Percentiles rank a stretch among this genome's conserved stretches.
These are phyloP conservation scores for Limnephilus marmoratus DNA, from an alignment of 2,888 invertebrate genomes.

Conservation along the genomic window DNA sequence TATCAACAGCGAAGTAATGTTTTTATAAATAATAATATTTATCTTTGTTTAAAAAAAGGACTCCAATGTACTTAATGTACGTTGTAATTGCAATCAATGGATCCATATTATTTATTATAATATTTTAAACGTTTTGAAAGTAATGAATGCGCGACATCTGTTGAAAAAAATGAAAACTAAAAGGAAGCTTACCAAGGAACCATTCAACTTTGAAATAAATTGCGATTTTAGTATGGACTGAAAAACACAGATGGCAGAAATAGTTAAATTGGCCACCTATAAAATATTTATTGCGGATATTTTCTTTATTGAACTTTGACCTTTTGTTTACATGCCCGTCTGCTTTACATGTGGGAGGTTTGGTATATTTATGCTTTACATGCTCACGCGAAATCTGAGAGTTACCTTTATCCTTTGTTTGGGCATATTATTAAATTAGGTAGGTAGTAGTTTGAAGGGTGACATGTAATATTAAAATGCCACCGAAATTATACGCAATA, in stretches of 20 bases:
- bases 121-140: background rate
- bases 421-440: background rate
- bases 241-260: conserved; percentile 7
- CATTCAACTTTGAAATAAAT: background rate
- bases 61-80: too few relatives aligned
- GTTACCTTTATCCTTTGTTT: background rate
- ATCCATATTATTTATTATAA: too few relatives aligned
- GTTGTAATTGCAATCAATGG: too few relatives aligned
- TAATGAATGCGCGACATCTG: background rate
- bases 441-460: background rate
- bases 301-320: background rate
- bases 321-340: background rate
- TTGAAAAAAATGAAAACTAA: background rate
- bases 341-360: background rate
- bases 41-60: too few relatives aligned
- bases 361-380: background rate
- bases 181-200: background rate
- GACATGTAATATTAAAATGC: background rate
- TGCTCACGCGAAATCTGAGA: background rate
- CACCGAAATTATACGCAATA: background rate
- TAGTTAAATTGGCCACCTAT: background rate
- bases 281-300: background rate
- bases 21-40: background rate
- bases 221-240: background rate
- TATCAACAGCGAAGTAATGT: background rate